A percentile compares a stretch with the other conserved stretches of the same genome.
Conservation (phyloP, 2,113 vertebrate genomes). For the Fulica atra region DNA sequence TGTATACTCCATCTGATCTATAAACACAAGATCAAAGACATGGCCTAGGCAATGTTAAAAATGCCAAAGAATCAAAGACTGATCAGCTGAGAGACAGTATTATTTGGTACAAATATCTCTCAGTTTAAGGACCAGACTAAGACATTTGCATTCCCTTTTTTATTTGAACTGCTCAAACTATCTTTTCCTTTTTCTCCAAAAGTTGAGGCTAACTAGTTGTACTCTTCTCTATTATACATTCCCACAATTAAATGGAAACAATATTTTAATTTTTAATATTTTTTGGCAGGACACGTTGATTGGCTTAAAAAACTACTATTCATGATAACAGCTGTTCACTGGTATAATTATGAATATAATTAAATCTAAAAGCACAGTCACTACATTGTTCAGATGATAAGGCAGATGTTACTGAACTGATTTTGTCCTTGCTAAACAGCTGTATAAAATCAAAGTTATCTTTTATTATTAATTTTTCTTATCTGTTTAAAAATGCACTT, state of each 20-base stretch:
- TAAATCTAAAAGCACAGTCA: background rate
- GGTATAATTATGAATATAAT: background rate
- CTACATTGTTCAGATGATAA: background rate
- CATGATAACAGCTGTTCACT: background rate
- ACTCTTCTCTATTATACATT: background rate
- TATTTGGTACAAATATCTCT: background rate
- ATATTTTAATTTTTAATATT: background rate
- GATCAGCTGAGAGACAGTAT: background rate
- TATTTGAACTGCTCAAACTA: background rate
- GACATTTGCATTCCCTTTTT: background rate
- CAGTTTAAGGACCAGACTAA: background rate
- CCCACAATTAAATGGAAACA: background rate
- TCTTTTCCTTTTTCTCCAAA: background rate
- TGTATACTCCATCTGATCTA: background rate
- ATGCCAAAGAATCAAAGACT: background rate
- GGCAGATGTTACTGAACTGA: background rate
- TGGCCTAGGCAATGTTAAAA: background rate
- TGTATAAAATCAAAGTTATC: background rate
- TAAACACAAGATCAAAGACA: background rate
- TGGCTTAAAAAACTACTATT: background rate
- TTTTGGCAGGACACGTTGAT: background rate
- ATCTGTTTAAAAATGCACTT: background rate
- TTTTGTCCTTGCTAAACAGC: background rate
- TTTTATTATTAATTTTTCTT: background rate
- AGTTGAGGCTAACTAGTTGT: background rate